Conservation (phyloP, 2,888 invertebrate species). For the Hesperia comma region DNA sequence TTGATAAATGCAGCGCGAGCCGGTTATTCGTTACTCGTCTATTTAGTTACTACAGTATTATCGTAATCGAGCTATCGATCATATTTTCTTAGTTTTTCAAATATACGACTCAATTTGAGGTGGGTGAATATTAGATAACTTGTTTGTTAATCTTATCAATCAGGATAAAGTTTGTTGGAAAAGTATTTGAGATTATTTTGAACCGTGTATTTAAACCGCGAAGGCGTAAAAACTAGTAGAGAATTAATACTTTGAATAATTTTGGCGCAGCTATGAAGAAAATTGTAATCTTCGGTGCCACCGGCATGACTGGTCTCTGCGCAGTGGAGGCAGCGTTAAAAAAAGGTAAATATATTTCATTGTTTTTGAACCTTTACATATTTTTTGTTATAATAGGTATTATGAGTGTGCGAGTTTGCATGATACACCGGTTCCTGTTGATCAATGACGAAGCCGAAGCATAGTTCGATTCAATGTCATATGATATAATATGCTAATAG, state of each 20-base stretch:
- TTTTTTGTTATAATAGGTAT: no score
- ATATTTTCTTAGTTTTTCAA: background rate
- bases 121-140: slow-evolving; percentile 25
- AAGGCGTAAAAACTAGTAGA: background rate
- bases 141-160: slow-evolving; percentile 18
- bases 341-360: slow-evolving; percentile 84
- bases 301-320: slow-evolving; percentile 92
- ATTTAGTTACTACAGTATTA: background rate
- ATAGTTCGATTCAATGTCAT: no score
- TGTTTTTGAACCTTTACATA: background rate
- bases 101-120: background rate
- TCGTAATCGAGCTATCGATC: background rate
- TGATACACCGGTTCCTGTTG: no score
- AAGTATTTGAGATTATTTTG: background rate
- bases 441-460: no score
- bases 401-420: no score
- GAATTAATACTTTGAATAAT: background rate
- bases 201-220: background rate
- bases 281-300: slow-evolving; percentile 92
- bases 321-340: slow-evolving; percentile 89
- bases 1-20: background rate
- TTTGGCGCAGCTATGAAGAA: slow-evolving; percentile 85
- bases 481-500: no score
- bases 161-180: slow-evolving; percentile 4
- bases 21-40: background rate